Percentiles rank a stretch among this genome's conserved stretches.
Conservation (phyloP, 1,140 invertebrate species). For the Bombus sibiricus region DNA sequence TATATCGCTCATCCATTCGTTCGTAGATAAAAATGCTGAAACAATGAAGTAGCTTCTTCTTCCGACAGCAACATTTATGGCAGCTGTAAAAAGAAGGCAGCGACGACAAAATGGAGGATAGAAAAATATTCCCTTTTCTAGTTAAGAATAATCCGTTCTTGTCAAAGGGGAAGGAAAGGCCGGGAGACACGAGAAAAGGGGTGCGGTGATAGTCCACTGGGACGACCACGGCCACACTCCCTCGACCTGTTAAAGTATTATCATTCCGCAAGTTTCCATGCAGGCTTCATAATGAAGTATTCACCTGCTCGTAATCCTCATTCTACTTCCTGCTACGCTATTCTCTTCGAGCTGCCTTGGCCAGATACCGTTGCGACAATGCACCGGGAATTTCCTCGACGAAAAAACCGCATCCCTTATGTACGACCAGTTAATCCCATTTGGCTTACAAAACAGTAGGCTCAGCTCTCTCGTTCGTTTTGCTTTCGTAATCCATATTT, state of each 20-base stretch:
- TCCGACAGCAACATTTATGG: conserved; percentile 48
- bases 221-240: conserved; percentile 40
- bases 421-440: conserved; percentile 17
- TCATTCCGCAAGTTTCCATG: conserved; percentile 64
- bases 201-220: conserved; percentile 27
- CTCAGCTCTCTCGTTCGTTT: not conserved
- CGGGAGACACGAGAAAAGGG: not conserved
- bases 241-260: conserved; percentile 65
- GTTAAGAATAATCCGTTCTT: conserved; percentile 64
- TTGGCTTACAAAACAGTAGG: conserved; percentile 9
- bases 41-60: conserved; percentile 37
- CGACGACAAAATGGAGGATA: not conserved
- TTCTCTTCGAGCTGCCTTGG: conserved; percentile 51
- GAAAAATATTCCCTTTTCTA: conserved; percentile 58
- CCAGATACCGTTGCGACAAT: conserved; percentile 46
- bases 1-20: not conserved
- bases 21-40: conserved; percentile 32
- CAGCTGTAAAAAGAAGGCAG: not conserved
- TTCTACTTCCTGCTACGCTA: conserved; percentile 59
- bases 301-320: conserved; percentile 66
- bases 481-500: not conserved
- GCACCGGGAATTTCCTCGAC: conserved; percentile 23
- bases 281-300: conserved; percentile 68
- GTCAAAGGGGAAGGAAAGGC: not conserved
- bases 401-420: conserved; percentile 21